phyloP scores from a whole-genome alignment of 2,113 vertebrate species.

The Gnathochromis pfefferi region DNA sequence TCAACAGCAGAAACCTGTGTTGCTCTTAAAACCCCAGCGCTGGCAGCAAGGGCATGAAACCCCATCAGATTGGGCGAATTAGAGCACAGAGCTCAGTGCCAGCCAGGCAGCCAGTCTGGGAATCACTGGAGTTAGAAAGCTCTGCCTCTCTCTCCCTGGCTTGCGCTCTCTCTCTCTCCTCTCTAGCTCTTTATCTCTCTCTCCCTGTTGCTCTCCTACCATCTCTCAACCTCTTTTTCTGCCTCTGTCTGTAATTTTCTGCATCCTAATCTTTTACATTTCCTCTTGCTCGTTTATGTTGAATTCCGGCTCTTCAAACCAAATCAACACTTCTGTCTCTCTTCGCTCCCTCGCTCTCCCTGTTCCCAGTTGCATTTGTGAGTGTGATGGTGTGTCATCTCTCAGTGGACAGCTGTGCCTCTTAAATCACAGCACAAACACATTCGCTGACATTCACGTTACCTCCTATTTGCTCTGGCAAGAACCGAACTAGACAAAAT shows the following conservation, averaged over 20 bases:
- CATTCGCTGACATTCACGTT: conserved; percentile 64
- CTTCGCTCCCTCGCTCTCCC: neutral
- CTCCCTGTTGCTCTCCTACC: neutral
- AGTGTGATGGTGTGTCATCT: conserved; percentile 71
- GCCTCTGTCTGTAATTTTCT: neutral
- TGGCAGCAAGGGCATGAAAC: conserved; percentile 44
- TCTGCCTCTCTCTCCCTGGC: conserved; percentile 32
- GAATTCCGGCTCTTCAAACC: neutral
- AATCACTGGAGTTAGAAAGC: conserved; percentile 46
- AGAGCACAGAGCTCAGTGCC: conserved; percentile 54
- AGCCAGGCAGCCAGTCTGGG: conserved; percentile 48
- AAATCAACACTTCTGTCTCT: neutral
- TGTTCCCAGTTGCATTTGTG: conserved; percentile 27
- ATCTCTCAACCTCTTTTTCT: conserved; percentile 9
- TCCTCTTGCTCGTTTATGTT: neutral
- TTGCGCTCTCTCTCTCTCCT: neutral
- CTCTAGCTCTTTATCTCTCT: neutral
- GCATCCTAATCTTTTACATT: neutral
- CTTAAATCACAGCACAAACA: conserved; percentile 65
- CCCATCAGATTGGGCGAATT: conserved; percentile 58
- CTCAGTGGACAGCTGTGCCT: conserved; percentile 79
- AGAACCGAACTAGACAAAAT: conserved; percentile 70
- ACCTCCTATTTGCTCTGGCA: conserved; percentile 74
- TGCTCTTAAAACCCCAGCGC: conserved; percentile 49
- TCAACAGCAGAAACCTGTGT: conserved; percentile 16